These are phyloP conservation scores for Macaria liturata DNA, from an alignment of 2,888 invertebrate genomes.

Conservation along the genomic window DNA sequence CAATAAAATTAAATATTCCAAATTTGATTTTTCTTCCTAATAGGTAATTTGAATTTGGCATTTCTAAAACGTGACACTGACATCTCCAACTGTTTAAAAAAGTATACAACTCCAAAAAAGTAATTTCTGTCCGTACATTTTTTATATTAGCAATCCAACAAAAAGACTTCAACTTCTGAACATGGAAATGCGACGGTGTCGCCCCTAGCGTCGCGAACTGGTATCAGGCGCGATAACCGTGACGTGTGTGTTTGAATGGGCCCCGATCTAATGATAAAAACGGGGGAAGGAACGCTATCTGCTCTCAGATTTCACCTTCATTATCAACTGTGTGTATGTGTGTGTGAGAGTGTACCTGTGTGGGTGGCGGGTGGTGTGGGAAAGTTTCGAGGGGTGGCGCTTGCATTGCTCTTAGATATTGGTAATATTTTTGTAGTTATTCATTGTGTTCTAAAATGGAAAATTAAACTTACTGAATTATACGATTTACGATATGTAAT, in stretches of 20 bases:
- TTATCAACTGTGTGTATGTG: constrained; percentile 61
- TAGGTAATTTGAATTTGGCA: too few relatives aligned
- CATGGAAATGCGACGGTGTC: constrained; percentile 14
- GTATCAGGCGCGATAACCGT: constrained; percentile 44
- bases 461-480: too few relatives aligned
- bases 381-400: constrained; percentile 11
- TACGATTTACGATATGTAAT: too few relatives aligned
- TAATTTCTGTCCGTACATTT: too few relatives aligned
- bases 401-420: neutral
- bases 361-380: constrained; percentile 29
- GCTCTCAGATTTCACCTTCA: constrained; percentile 70
- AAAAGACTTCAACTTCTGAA: too few relatives aligned
- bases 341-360: constrained; percentile 39
- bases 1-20: too few relatives aligned
- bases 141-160: too few relatives aligned
- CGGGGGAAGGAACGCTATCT: constrained; percentile 57
- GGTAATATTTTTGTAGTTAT: neutral
- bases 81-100: too few relatives aligned
- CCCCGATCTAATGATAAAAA: constrained; percentile 59
- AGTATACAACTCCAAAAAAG: too few relatives aligned
- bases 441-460: too few relatives aligned
- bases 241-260: constrained; percentile 54
- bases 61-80: too few relatives aligned
- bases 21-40: too few relatives aligned
- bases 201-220: constrained; percentile 36